Percentiles rank a stretch among this genome's conserved stretches.
phyloP scores from a whole-genome alignment of 1,140 invertebrate genomes.

The Temnothorax curvispinosus region DNA sequence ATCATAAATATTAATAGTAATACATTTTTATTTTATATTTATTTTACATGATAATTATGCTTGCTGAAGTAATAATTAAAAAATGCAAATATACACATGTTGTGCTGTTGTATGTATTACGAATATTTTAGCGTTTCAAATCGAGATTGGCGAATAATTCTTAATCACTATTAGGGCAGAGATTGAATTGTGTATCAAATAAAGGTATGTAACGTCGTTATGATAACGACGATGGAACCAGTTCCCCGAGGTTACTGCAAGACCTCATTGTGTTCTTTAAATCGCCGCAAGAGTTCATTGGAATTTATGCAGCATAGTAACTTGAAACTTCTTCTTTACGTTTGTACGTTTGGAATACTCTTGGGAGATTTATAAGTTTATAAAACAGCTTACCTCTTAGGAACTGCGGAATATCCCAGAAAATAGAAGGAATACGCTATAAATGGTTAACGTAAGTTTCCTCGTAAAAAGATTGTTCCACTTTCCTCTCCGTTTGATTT shows the following conservation, averaged over 20 bases:
- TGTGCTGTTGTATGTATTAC: not conserved
- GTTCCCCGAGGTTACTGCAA: slow-evolving; percentile 48
- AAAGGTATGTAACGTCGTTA: slow-evolving; percentile 36
- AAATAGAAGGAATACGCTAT: slow-evolving; percentile 39
- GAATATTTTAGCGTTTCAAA: not conserved
- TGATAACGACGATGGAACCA: slow-evolving; percentile 23
- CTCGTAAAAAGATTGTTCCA: slow-evolving; percentile 55
- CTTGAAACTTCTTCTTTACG: slow-evolving; percentile 57
- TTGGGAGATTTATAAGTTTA: slow-evolving; percentile 52
- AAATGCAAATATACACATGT: not conserved
- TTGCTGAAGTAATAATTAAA: not conserved
- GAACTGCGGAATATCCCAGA: slow-evolving; percentile 16
- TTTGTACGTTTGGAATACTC: slow-evolving; percentile 42
- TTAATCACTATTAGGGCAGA: not conserved
- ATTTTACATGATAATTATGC: not conserved
- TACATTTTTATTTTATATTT: not conserved
- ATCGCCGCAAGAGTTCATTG: slow-evolving; percentile 53
- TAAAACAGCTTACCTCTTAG: slow-evolving; percentile 57
- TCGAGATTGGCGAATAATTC: not conserved
- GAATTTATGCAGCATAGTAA: slow-evolving; percentile 61
- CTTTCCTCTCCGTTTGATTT: slow-evolving; percentile 52
- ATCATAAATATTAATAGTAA: not conserved
- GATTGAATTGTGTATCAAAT: slow-evolving; percentile 1
- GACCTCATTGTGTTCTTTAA: slow-evolving; percentile 62
- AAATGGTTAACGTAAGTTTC: slow-evolving; percentile 51